Conservation (phyloP, 2,113 vertebrate species). For the Apeltes quadracus region DNA sequence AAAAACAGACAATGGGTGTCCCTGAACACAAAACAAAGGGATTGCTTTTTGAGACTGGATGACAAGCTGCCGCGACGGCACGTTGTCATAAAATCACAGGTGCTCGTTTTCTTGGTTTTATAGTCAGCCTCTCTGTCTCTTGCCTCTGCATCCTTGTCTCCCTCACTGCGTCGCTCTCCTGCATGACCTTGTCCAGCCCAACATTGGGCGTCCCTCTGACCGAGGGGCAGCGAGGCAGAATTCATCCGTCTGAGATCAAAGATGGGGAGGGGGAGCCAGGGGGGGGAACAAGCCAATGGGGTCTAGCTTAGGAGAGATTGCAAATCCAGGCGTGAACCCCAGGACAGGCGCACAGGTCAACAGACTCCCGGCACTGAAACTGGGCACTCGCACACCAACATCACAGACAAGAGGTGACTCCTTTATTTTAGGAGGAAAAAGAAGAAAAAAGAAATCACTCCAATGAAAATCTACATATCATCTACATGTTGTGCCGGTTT, state of each 20-base stretch:
- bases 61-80: neutral
- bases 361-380: conserved; percentile 47
- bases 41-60: neutral
- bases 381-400: conserved; percentile 12
- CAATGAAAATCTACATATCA: neutral
- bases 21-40: neutral
- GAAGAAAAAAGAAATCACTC: neutral
- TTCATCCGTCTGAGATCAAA: conserved; percentile 77
- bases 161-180: conserved; percentile 25
- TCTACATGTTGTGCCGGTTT: neutral
- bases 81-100: conserved; percentile 8
- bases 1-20: neutral
- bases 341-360: conserved; percentile 60
- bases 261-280: conserved; percentile 15
- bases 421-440: neutral
- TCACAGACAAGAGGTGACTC: neutral
- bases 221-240: conserved; percentile 73
- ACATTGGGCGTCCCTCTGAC: conserved; percentile 57
- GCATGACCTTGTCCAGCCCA: conserved; percentile 66
- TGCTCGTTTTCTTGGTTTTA: neutral
- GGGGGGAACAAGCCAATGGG: conserved; percentile 36
- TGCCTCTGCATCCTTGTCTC: neutral
- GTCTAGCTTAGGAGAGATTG: conserved; percentile 60
- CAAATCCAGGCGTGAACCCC: conserved; percentile 67
- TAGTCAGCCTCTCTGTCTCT: conserved; percentile 10